Evolutionary conservation across 2,797 vertebrate genomes (phyloP).

Genomic region (Avahi laniger): DNA sequence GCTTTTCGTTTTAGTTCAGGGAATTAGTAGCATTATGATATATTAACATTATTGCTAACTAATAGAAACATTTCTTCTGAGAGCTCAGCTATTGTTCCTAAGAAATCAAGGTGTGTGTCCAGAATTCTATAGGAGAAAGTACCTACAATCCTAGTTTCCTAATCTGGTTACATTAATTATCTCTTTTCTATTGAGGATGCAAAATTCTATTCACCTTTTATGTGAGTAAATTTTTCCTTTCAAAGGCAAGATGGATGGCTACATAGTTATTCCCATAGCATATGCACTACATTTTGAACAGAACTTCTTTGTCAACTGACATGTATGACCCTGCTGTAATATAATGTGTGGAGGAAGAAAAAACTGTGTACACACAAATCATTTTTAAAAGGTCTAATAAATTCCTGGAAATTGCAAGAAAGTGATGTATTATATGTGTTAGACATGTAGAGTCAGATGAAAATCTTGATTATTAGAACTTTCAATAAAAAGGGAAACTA

Average conservation of each 20-base stretch:
- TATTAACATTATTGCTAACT: neutral
- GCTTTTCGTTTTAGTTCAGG: neutral
- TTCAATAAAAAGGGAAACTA: conserved; percentile 50
- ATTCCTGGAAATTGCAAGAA: conserved; percentile 49
- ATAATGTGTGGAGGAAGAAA: conserved; percentile 38
- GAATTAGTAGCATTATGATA: neutral
- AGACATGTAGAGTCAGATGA: conserved; percentile 31
- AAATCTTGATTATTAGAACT: conserved; percentile 54
- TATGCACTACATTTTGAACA: conserved; percentile 47
- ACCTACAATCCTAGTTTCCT: neutral
- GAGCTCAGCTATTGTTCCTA: neutral
- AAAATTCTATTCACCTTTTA: conserved; percentile 20
- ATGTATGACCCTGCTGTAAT: neutral
- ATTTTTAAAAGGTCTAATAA: conserved; percentile 54
- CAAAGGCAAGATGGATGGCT: neutral
- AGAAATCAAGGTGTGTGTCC: neutral
- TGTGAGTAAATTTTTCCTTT: conserved; percentile 24
- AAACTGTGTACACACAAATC: conserved; percentile 12
- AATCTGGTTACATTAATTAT: neutral
- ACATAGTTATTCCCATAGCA: neutral
- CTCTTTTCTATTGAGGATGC: conserved; percentile 35
- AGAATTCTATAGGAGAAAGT: neutral
- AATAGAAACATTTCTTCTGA: conserved; percentile 24
- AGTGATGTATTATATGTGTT: neutral
- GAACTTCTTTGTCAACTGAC: conserved; percentile 43